Evolutionary conservation across 2,113 vertebrate genomes (phyloP).

Genomic region (Progne subis): DNA sequence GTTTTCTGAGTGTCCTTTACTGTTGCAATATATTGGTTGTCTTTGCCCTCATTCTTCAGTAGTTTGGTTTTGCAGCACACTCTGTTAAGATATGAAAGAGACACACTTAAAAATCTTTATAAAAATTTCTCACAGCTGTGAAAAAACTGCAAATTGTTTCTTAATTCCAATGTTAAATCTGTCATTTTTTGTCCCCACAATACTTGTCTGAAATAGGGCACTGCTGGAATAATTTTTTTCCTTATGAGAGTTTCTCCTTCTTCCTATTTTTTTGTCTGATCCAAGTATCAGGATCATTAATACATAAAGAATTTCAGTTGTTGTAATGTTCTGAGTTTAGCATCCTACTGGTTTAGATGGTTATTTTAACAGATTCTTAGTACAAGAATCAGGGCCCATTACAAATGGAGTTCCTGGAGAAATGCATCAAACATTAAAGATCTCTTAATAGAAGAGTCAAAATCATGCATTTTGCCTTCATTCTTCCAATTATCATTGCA

Average conservation of each 20-base stretch:
- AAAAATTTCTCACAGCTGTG: background rate
- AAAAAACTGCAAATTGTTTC: background rate
- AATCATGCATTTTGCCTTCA: background rate
- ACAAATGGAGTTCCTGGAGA: background rate
- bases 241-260: background rate
- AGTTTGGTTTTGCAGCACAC: background rate
- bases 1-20: background rate
- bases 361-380: background rate
- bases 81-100: background rate
- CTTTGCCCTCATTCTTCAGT: background rate
- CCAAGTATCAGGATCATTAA: background rate
- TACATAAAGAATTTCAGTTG: background rate
- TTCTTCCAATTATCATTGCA: background rate
- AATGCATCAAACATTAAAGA: background rate
- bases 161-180: background rate
- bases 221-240: background rate
- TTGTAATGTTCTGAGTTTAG: background rate
- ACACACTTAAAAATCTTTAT: background rate
- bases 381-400: background rate
- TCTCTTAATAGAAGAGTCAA: background rate
- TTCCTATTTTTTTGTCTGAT: background rate
- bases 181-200: background rate
- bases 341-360: background rate
- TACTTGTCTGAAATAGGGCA: background rate
- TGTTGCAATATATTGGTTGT: background rate